phyloP scores from a whole-genome alignment of 2,113 vertebrate genomes.

The Aegotheles bennettii region DNA sequence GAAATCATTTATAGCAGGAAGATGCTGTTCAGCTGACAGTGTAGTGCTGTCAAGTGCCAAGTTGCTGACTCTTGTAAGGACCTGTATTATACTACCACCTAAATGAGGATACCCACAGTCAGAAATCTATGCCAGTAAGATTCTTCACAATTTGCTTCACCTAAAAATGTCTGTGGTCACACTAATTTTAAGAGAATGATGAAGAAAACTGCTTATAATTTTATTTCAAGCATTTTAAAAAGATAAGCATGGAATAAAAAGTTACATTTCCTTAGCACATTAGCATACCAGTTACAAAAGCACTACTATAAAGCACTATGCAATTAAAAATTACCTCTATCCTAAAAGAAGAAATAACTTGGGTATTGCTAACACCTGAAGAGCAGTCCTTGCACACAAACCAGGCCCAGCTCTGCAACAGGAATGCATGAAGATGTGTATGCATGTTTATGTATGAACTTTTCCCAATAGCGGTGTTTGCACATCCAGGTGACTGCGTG shows the following conservation, averaged over 20 bases:
- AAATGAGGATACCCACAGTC: not conserved
- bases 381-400: not conserved
- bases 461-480: not conserved
- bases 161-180: not conserved
- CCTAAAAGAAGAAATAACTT: not conserved
- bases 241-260: not conserved
- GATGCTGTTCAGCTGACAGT: not conserved
- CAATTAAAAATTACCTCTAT: not conserved
- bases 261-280: not conserved
- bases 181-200: not conserved
- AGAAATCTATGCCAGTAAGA: not conserved
- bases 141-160: not conserved
- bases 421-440: not conserved
- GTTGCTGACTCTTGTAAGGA: not conserved
- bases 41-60: not conserved
- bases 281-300: not conserved
- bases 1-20: not conserved
- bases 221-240: constrained; percentile 27
- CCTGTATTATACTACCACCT: not conserved
- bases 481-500: not conserved
- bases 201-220: not conserved
- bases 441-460: not conserved
- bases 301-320: not conserved
- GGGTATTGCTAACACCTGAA: not conserved
- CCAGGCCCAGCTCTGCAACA: not conserved